Base-by-base conservation (phyloP, 2,113 vertebrate genomes). In the Oxyura jamaicensis region DNA sequence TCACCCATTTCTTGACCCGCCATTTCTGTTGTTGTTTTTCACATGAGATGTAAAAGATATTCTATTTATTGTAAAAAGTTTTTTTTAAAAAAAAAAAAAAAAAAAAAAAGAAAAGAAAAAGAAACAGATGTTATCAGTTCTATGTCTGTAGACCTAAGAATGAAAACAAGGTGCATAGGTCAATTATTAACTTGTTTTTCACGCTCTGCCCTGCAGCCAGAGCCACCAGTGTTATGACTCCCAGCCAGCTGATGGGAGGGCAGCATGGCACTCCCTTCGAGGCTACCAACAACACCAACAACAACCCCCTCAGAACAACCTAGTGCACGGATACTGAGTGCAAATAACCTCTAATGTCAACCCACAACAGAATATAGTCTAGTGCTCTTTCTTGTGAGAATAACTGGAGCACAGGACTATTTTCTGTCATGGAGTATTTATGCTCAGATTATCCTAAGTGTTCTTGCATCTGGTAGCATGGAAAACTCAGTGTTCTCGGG, bases 181-280 rank as follows among this genome's bases (percentile, higher is more conserved):
- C 88, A 97, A 95, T 88, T 84, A 96, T 91, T 97, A 96, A 96
- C 89, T 94, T 96, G 90, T 72, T 96, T 95, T 96, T 86, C 93
- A 74, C 3, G 3, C 31, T 93, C 25, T 86, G 39, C 28, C 6
- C 39, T 75, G 66, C 76, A 91, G 81, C 73, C 78, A 94, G 53
- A 72, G 33, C 55, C 78, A 90, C 39, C 67, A 96, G 18, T 68
- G 53, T 82, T 91, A 71, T 33, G 68, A 91, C 33, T 95, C 39
- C 36, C 50, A 90, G 72, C 28, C 67, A 86, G 52, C 63, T 65
- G 53, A 41, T 52, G 41, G 46, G 62, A 72, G 29, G 10, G 44
- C 23, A 88, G 36, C 8, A 25, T 42, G 29, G 41, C 44, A 91
- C 52, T 86, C 75, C 81, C 44, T 76, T 67, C 15, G 22, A 8